phyloP scores from a whole-genome alignment of 2,888 invertebrate genomes.

The Synanthedon myopaeformis region DNA sequence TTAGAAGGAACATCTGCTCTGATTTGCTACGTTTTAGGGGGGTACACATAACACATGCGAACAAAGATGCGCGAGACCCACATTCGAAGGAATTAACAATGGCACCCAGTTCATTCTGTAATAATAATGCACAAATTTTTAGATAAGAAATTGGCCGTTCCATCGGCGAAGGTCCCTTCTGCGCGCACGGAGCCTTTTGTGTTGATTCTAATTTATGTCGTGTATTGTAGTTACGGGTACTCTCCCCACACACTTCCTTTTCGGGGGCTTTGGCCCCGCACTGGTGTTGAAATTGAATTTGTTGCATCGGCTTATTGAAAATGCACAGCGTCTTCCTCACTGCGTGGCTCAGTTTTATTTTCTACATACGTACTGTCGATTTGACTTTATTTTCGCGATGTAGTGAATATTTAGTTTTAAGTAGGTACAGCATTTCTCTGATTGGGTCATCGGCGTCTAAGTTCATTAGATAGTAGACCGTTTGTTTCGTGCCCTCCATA shows the following conservation, averaged over 20 bases:
- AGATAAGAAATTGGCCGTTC: constrained; percentile 67
- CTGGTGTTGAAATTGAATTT: constrained; percentile 50
- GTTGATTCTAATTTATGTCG: constrained; percentile 68
- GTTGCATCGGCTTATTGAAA: constrained; percentile 55
- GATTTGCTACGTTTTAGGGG: constrained; percentile 33
- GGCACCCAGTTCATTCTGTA: constrained; percentile 40
- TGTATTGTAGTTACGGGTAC: constrained; percentile 57
- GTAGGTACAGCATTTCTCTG: too few relatives aligned
- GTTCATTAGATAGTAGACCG: too few relatives aligned
- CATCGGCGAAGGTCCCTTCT: constrained; percentile 62
- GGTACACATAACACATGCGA: constrained; percentile 17
- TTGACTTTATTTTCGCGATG: too few relatives aligned
- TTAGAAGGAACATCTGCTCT: constrained; percentile 55
- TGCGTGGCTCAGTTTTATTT: not conserved
- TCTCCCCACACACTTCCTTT: constrained; percentile 63
- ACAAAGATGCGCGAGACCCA: constrained; percentile 33
- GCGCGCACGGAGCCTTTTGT: constrained; percentile 61
- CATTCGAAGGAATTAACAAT: constrained; percentile 40
- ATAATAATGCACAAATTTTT: constrained; percentile 52
- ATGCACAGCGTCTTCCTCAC: constrained; percentile 30
- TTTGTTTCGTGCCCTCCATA: too few relatives aligned
- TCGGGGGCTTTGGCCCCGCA: constrained; percentile 45
- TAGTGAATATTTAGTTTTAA: too few relatives aligned
- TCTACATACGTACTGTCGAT: too few relatives aligned
- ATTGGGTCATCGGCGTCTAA: too few relatives aligned